Evolutionary conservation across 2,113 vertebrate genomes (phyloP).

Genomic region (Rhinopomastus cyanomelas): DNA sequence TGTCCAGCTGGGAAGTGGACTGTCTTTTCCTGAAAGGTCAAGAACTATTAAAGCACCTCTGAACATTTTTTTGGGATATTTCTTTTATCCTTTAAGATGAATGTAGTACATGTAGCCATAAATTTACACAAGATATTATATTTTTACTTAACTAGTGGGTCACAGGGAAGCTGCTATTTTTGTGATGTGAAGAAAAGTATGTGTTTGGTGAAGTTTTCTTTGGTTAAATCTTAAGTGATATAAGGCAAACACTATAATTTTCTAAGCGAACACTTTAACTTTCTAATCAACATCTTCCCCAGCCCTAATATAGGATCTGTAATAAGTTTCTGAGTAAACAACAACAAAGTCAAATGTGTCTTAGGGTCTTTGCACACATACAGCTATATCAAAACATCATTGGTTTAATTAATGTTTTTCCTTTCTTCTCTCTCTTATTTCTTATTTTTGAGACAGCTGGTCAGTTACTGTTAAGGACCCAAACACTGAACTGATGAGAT

Average conservation of each 20-base stretch:
- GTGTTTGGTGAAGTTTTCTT: not conserved
- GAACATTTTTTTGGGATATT: not conserved
- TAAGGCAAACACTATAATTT: not conserved
- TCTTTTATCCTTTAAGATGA: not conserved
- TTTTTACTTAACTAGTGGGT: not conserved
- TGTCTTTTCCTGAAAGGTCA: not conserved
- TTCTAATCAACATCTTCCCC: not conserved
- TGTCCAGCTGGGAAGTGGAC: not conserved
- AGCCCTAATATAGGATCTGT: not conserved
- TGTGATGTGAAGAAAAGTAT: not conserved
- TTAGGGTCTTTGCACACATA: not conserved
- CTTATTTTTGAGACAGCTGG: not conserved
- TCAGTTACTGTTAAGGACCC: not conserved
- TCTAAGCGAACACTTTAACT: too few species aligned
- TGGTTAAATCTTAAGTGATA: not conserved
- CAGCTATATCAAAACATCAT: not conserved
- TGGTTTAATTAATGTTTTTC: not conserved
- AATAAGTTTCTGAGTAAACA: not conserved
- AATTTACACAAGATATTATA: not conserved
- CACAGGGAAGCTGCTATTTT: not conserved
- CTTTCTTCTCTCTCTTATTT: not conserved
- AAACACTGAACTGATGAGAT: not conserved
- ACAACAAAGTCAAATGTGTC: not conserved
- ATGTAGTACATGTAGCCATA: not conserved
- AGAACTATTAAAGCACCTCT: not conserved